phyloP scores from a whole-genome alignment of 1,140 invertebrate genomes.

The Euwallacea fornicatus region DNA sequence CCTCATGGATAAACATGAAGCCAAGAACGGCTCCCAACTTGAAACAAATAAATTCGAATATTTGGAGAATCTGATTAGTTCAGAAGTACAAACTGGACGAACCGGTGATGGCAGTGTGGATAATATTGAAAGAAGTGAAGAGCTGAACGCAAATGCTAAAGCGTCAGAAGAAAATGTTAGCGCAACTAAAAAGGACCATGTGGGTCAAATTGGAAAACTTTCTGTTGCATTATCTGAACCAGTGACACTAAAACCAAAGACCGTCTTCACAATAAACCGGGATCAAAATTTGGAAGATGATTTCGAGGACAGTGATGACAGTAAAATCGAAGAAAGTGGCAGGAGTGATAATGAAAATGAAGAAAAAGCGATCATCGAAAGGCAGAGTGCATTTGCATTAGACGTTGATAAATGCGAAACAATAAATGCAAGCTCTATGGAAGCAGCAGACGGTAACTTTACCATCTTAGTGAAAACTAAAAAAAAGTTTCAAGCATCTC shows the following conservation, averaged over 20 bases:
- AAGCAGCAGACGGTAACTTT: slow-evolving; percentile 32
- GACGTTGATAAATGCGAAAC: slow-evolving; percentile 19
- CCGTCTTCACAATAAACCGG: background rate
- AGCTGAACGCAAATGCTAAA: no score
- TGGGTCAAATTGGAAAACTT: no score
- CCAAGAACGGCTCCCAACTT: no score
- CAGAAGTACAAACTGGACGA: no score
- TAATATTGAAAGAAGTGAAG: no score
- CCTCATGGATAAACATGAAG: no score
- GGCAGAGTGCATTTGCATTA: background rate
- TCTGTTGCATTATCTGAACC: no score
- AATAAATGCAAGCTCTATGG: slow-evolving; percentile 13
- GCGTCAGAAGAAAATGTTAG: no score
- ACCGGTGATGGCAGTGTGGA: no score
- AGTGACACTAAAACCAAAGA: background rate
- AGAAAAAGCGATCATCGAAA: background rate
- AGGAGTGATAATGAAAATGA: background rate
- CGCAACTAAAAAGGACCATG: no score
- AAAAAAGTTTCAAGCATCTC: slow-evolving; percentile 26
- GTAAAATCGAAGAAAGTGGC: background rate
- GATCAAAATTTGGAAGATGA: background rate
- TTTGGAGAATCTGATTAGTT: no score
- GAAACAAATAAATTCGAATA: no score
- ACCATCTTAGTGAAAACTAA: slow-evolving; percentile 32
- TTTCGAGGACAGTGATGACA: background rate